A percentile compares a stretch with the other conserved stretches of the same genome.
phyloP scores from a whole-genome alignment of 2,797 vertebrate species.

The Morelia viridis region DNA sequence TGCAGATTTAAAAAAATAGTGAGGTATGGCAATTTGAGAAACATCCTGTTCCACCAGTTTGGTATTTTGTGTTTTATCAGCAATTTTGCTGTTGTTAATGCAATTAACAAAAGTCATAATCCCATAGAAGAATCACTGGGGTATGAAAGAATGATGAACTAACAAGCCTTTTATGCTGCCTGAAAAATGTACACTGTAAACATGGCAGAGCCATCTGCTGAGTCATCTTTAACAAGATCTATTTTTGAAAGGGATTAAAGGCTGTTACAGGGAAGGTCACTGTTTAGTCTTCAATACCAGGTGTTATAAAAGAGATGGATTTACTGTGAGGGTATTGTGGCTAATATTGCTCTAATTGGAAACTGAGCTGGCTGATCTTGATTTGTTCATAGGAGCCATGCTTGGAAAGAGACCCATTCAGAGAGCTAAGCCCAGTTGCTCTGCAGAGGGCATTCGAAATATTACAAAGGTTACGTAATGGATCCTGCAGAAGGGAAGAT shows the following conservation, averaged over 20 bases:
- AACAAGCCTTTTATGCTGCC: neutral
- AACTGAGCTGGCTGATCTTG: neutral
- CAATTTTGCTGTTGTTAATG: neutral
- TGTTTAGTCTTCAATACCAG: slow-evolving; percentile 23
- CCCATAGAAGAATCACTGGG: neutral
- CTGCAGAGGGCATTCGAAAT: neutral
- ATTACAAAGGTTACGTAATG: neutral
- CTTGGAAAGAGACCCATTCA: neutral
- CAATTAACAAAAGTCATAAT: neutral
- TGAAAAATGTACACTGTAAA: slow-evolving; percentile 3
- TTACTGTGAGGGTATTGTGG: slow-evolving; percentile 10
- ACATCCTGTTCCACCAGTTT: neutral
- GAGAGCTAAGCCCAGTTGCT: neutral
- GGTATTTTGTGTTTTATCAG: neutral
- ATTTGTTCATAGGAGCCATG: neutral
- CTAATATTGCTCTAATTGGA: slow-evolving; percentile 10
- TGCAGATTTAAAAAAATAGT: too few relatives aligned
- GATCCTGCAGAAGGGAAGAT: neutral
- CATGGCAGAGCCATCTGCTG: slow-evolving; percentile 1
- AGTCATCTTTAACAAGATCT: slow-evolving; percentile 27
- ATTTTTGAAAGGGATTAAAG: slow-evolving; percentile 31
- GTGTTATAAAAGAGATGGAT: slow-evolving; percentile 14
- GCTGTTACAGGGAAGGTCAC: slow-evolving; percentile 10
- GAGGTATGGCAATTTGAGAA: too few relatives aligned
- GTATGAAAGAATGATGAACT: neutral